Conservation (phyloP, 2,888 invertebrate species). For the Hypena proboscidalis region DNA sequence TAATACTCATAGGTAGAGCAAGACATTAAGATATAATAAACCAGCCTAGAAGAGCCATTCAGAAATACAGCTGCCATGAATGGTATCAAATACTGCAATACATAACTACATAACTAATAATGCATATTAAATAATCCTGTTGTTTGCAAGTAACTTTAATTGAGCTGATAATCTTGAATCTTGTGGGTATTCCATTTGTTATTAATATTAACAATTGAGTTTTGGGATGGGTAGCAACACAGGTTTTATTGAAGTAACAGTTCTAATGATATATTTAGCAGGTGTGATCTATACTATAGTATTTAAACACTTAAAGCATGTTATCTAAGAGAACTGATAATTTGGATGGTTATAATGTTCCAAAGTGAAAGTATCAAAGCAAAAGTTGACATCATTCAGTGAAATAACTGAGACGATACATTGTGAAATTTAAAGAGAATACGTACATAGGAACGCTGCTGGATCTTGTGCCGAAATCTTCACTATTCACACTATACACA, state of each 20-base stretch:
- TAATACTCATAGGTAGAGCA: too few species aligned
- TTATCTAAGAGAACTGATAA: constrained; percentile 1
- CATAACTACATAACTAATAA: too few species aligned
- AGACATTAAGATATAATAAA: too few species aligned
- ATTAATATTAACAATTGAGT: constrained; percentile 40
- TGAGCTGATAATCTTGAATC: too few species aligned
- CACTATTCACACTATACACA: constrained; percentile 32
- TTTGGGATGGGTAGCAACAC: constrained; percentile 6
- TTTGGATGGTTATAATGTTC: constrained; percentile 28
- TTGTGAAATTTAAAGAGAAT: constrained; percentile 21
- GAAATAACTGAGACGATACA: constrained; percentile 41
- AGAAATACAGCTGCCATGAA: too few species aligned
- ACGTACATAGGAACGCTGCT: constrained; percentile 45
- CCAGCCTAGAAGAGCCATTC: too few species aligned
- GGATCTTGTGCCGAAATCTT: constrained; percentile 18
- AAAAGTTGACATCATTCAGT: constrained; percentile 66
- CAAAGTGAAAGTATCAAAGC: constrained; percentile 59
- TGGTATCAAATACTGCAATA: too few species aligned
- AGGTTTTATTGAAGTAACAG: constrained; percentile 5
- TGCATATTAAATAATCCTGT: too few species aligned
- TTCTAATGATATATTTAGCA: neutral
- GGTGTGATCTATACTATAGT: neutral
- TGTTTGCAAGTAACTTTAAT: too few species aligned
- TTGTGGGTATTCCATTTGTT: constrained; percentile 21
- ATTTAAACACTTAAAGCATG: too few species aligned